Base-by-base conservation (phyloP, 1,140 invertebrate species). In the Cryptotermes secundus region DNA sequence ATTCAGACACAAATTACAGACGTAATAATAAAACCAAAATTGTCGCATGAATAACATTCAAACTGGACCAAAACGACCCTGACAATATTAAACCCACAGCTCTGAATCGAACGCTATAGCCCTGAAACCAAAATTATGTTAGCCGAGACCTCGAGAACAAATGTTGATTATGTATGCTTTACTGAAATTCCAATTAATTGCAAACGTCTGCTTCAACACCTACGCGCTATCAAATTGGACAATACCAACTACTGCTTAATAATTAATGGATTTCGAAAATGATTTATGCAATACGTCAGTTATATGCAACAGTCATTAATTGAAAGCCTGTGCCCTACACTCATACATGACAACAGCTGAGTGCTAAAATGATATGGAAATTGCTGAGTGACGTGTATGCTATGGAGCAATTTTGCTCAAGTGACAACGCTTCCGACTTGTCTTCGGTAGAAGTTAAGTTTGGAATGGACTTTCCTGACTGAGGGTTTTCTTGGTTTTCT, bases 211-310 rank as follows among this genome's bases (percentile, higher is more conserved):
- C 16, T 72, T 31, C 59, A 26, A 72, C 59, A 31, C 59, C 59
- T 72, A 72, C 31, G 9, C 14, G 59, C n/a, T 72, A 72, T 31
- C 59, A 72, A 72, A 72, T 72, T 72, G 59, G 26, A 72, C 59
- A 72, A 72, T 72, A 72, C 59, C 4, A 72, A 26, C 26, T n/a
- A 72, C 31, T 72, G 59, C 31, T 72, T 31, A 72, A 72, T n/a
- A 26, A 72, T 31, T 72, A n/a, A 72, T 72, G 59, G 59, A n/a
- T 72, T 72, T 72, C 59, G 59, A 72, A 31, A 72, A 72, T 72
- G 59, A 72, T 72, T 72, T 72, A 72, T 72, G 26, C 59, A 72
- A 72, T 31, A 14, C 31, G 59, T 72, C 59, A 31, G 59, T 31
- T 72, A 72, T 72, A 31, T 72, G 59, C 7, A 12, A 49, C 59